phyloP scores from a whole-genome alignment of 2,797 vertebrate genomes.

The Urosaurus nigricauda region DNA sequence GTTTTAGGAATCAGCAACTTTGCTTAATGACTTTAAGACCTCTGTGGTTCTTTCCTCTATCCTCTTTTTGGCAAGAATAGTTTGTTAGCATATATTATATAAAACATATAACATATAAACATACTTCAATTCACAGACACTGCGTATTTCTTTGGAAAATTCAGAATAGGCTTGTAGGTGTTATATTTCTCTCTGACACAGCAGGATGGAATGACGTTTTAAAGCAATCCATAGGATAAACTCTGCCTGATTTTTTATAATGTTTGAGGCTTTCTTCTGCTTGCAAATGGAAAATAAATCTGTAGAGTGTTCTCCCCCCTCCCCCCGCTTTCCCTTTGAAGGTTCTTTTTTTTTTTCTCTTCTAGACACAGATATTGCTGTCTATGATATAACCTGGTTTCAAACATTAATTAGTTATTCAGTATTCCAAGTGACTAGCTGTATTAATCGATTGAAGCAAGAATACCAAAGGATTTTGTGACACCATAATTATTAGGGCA shows the following conservation, averaged over 20 bases:
- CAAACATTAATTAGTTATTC: conserved; percentile 18
- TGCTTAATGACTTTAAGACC: conserved; percentile 26
- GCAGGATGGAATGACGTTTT: conserved; percentile 31
- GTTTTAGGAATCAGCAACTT: conserved; percentile 37
- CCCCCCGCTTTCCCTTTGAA: not conserved
- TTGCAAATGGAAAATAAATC: not conserved
- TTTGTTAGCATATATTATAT: conserved; percentile 35
- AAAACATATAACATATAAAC: conserved; percentile 19
- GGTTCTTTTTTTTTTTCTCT: conserved; percentile 6
- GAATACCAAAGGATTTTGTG: not conserved
- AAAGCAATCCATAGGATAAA: conserved; percentile 34
- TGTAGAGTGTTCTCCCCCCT: not conserved
- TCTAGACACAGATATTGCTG: not conserved
- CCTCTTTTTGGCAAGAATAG: conserved; percentile 9
- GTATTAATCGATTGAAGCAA: not conserved
- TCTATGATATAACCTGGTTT: not conserved
- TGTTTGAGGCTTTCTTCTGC: not conserved
- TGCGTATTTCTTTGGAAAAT: conserved; percentile 52
- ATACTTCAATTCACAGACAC: conserved; percentile 40
- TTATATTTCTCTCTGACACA: conserved; percentile 42
- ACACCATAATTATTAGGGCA: not conserved
- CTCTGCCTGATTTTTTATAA: conserved; percentile 17
- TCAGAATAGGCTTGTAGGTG: conserved; percentile 44
- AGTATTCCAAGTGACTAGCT: not conserved
- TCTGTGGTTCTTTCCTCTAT: conserved; percentile 26